Base-by-base conservation (phyloP, 2,888 invertebrate species). In the Amphipyra berbera region DNA sequence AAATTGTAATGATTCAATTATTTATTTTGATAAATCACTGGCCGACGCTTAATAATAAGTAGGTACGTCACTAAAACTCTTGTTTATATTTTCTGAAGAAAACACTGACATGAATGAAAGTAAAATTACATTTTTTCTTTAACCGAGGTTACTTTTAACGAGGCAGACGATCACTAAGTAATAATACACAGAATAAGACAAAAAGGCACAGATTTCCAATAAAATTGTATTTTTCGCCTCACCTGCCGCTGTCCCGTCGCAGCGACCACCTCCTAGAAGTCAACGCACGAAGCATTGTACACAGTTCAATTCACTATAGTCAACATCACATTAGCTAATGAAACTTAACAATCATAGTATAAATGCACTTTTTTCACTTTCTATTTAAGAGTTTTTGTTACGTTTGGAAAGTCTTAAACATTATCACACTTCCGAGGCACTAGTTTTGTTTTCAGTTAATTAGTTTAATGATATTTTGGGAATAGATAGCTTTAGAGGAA, bases 261-360 rank as follows among this genome's bases (percentile, higher is more conserved):
- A 95, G 81, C 58, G 95, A 94, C 95, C 95, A 95, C 69, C 94
- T 83, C 46, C 95, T 87, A 42, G 93, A 92, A 14, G 95, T 94
- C 54, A 94, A 80, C 21, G 95, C 93, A 21, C 95, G 91, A 37
- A 95, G 76, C 95, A 95, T 95, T 52, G 70, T 84, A 65, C 76
- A 81, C 71, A 60, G 61, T 81, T 79, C 70, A 84, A 81, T 77
- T 58, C 80, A 79, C 75, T 61, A 73, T 62, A 67, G 42, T 76
- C 71, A 82, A 63, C 61, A 79, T 70, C 65, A 69, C 74, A 55
- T 38, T 52, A 58, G 30, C 44, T 54, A 65, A 52, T 68, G 69
- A 70, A 75, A 63, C 55, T 52, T 49, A 67, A 62, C 37, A 63
- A 48, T 55, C 50, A 70, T 68, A 53, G 44, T 60, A 47, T 75